Percentiles rank a stretch among this genome's conserved stretches.
These are phyloP conservation scores for Aspidiotus destructor DNA, from an alignment of 2,888 invertebrate species.

Conservation along the genomic window DNA sequence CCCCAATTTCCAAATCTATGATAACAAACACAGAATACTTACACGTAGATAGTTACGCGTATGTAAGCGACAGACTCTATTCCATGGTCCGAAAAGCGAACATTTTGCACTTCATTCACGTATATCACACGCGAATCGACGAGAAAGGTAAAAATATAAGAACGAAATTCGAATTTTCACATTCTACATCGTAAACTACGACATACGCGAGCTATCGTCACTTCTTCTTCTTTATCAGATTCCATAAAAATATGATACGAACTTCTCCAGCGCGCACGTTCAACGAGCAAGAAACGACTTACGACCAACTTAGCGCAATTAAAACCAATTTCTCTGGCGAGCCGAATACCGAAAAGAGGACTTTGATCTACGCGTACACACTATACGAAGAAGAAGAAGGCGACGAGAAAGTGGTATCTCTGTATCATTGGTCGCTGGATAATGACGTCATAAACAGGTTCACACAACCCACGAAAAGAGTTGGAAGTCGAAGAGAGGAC, in stretches of 20 bases:
- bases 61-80: neutral
- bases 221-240: slow-evolving; percentile 4
- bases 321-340: slow-evolving; percentile 26
- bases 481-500: too few relatives aligned
- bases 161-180: neutral
- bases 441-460: slow-evolving; percentile 30
- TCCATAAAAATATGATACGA: neutral
- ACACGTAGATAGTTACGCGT: too few relatives aligned
- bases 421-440: slow-evolving; percentile 23
- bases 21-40: too few relatives aligned
- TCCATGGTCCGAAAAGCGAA: neutral
- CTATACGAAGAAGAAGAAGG: slow-evolving; percentile 8
- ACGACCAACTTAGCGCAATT: slow-evolving; percentile 14
- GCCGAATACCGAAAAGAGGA: slow-evolving; percentile 23
- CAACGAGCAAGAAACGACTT: neutral
- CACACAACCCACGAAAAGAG: slow-evolving; percentile 24
- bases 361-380: slow-evolving; percentile 17
- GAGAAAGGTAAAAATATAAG: neutral
- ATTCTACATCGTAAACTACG: neutral
- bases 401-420: slow-evolving; percentile 25
- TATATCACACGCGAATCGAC: neutral
- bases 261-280: neutral
- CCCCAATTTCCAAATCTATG: too few relatives aligned
- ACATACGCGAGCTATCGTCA: neutral
- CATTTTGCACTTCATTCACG: slow-evolving; percentile 1